Conservation (phyloP, 2,113 vertebrate genomes). For the Clupea harengus region DNA sequence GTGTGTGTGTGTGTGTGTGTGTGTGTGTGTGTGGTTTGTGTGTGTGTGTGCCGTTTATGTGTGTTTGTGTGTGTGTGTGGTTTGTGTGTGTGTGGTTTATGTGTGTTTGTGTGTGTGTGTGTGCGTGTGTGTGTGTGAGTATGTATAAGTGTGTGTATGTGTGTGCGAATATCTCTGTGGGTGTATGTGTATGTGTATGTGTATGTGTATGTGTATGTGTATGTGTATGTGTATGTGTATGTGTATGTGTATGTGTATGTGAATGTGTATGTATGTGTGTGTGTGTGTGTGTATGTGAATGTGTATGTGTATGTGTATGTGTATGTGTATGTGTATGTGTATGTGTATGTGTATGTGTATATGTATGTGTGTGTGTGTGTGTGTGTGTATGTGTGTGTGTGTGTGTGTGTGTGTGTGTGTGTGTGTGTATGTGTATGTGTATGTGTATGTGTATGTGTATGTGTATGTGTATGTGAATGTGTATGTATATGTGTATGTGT, state of each 20-base stretch:
- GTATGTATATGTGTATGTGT: background rate
- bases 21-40: too few relatives aligned
- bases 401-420: background rate
- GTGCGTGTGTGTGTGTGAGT: background rate
- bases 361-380: background rate
- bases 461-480: background rate
- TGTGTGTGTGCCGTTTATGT: background rate
- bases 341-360: background rate
- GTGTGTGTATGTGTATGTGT: background rate
- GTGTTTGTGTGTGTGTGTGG: background rate
- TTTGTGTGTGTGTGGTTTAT: background rate
- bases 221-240: background rate
- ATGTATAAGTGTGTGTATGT: background rate
- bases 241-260: too few relatives aligned
- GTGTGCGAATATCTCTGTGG: too few relatives aligned
- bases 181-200: background rate
- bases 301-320: too few relatives aligned
- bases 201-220: too few relatives aligned
- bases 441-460: background rate
- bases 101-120: background rate
- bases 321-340: background rate
- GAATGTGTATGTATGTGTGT: too few relatives aligned
- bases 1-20: too few relatives aligned
- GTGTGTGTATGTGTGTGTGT: too few relatives aligned
- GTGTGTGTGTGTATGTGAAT: too few relatives aligned